A percentile compares a stretch with the other conserved stretches of the same genome.
Conservation (phyloP, 2,113 vertebrate genomes). For the Heptranchias perlo region DNA sequence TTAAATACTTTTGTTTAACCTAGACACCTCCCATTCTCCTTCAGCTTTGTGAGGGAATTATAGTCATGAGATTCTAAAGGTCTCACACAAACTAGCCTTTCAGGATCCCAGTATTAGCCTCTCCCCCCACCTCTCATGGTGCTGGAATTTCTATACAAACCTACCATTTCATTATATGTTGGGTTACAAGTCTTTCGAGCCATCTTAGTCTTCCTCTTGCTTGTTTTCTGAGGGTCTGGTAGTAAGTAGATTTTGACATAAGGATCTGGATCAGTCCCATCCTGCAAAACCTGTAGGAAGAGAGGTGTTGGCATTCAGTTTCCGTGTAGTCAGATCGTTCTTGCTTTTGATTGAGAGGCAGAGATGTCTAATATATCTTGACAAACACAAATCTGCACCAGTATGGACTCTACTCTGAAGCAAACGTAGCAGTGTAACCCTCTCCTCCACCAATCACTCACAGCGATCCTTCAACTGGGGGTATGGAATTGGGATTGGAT, state of each 20-base stretch:
- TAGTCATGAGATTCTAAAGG: neutral
- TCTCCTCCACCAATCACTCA: too few relatives aligned
- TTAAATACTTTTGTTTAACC: neutral
- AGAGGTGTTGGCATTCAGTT: neutral
- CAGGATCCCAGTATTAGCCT: neutral
- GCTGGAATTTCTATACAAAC: neutral
- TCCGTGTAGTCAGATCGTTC: neutral
- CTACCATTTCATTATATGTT: conserved; percentile 95
- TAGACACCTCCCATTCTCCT: neutral
- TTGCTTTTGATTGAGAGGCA: neutral
- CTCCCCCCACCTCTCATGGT: neutral
- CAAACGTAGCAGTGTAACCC: neutral
- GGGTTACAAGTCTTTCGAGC: conserved; percentile 94
- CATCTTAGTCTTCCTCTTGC: conserved; percentile 95
- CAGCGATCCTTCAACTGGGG: neutral
- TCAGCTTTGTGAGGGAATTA: neutral
- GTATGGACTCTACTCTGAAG: neutral
- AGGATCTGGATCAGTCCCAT: conserved; percentile 87
- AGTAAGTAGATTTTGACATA: conserved; percentile 95
- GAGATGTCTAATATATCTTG: neutral
- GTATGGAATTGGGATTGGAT: neutral
- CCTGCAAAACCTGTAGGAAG: conserved; percentile 74
- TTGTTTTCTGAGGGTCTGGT: conserved; percentile 89
- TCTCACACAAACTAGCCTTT: neutral
- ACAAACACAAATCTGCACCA: neutral